Evolutionary conservation across 2,797 vertebrate species (phyloP), one percentile per base, ranked within the genome.

Genomic region (Helarctos malayanus): DNA sequence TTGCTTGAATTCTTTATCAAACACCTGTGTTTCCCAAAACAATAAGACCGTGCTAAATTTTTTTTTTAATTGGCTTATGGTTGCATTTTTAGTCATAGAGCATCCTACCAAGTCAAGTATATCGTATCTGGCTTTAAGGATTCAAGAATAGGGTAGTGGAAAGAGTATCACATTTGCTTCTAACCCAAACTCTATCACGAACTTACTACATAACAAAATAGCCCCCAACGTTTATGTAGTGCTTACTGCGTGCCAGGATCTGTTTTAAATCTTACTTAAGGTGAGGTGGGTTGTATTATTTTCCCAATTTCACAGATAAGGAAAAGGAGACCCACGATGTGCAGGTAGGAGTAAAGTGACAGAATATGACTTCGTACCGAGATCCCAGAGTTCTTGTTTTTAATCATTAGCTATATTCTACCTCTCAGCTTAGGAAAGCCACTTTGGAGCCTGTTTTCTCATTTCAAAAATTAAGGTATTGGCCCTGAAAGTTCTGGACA

Each of bases 1-100:
- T 56, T 85, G 14, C 19, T 92, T 95, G 21, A 63, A 35, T 91
- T 81, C 21, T 89, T 86, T 69, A n/a, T 80, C n/a, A 79, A 76
- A 89, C 83, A 76, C 6, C 41, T 87, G 15, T 54, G 73, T 73
- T 94, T 76, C 68, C 12, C 88, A 78, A 81, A 91, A 80, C 47
- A 76, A 49, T 32, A 35, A 79, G 80, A 88, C 27, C 41, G 78
- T 88, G 85, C 41, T 45, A 82, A 75, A 93, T 25, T 11, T n/a
- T 9, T 9, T 9, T 65, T 63, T 63, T 7, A 45, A 13, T 84
- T 76, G 47, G n/a, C 45, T 54, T 84, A 47, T 56, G 29, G 12
- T 27, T 91, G 2, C 32, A 57, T 69, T 89, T 38, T 91, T 6
- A 82, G 9, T 41, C 52, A 29, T 73, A 69, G 89, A 68, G 25